These are phyloP conservation scores for Neocrepidodera transversa DNA, from an alignment of 2,888 invertebrate genomes.

Conservation along the genomic window DNA sequence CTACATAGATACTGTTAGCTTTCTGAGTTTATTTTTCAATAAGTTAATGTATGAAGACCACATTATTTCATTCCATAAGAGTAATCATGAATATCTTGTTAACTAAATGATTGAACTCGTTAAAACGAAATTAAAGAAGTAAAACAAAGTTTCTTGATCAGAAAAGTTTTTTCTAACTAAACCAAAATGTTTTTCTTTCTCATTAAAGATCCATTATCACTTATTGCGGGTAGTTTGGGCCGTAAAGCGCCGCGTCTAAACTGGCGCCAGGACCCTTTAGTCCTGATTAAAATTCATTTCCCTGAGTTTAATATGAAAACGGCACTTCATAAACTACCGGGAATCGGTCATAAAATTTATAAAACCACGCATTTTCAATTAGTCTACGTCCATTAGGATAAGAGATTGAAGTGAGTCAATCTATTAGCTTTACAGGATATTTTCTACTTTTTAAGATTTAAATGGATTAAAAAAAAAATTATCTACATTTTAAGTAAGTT, in stretches of 20 bases:
- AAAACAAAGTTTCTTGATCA: neutral
- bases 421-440: too few species aligned
- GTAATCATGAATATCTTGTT: too few species aligned
- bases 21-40: too few species aligned
- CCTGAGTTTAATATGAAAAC: conserved; percentile 35
- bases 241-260: conserved; percentile 41
- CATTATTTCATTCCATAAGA: too few species aligned
- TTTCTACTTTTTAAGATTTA: too few species aligned
- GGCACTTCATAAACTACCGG: conserved; percentile 29
- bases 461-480: too few species aligned
- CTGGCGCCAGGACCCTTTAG: conserved; percentile 44
- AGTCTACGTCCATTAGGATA: conserved; percentile 2
- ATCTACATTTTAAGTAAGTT: too few species aligned
- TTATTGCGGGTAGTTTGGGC: conserved; percentile 47
- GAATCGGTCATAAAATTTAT: conserved; percentile 38
- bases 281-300: conserved; percentile 47
- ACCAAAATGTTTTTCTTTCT: conserved; percentile 34
- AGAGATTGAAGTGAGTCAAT: neutral
- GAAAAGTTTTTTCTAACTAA: neutral
- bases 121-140: too few species aligned
- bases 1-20: too few species aligned
- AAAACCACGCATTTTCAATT: conserved; percentile 38
- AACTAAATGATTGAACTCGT: too few species aligned
- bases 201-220: conserved; percentile 48
- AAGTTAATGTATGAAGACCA: too few species aligned